A percentile compares a stretch with the other conserved stretches of the same genome.
These are phyloP conservation scores for Tragulus kanchil DNA, from an alignment of 2,113 vertebrate species.

Conservation along the genomic window DNA sequence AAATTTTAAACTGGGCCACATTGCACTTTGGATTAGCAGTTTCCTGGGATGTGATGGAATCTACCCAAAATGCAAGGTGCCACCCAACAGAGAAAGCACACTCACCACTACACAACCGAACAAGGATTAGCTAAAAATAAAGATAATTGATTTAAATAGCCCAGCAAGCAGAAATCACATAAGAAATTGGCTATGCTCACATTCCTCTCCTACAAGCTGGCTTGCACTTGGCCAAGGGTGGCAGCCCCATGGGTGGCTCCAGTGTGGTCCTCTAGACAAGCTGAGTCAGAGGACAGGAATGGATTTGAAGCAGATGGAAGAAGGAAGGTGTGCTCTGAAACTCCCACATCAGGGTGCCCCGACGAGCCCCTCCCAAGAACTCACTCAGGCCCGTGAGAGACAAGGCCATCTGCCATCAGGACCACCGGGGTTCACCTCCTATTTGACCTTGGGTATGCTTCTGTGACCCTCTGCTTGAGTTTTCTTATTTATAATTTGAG, in stretches of 20 bases:
- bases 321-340: neutral
- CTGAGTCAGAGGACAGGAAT: neutral
- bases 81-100: neutral
- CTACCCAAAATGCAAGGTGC: neutral
- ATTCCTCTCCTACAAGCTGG: neutral
- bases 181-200: neutral
- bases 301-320: neutral
- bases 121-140: neutral
- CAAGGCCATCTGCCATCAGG: neutral
- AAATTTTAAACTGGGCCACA: neutral
- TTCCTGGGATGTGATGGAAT: neutral
- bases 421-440: neutral
- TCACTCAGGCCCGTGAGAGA: neutral
- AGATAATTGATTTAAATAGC: neutral
- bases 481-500: neutral
- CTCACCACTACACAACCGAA: too few relatives aligned
- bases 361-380: neutral
- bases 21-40: neutral
- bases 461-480: neutral
- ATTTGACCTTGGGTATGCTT: neutral
- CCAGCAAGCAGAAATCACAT: rapidly evolving
- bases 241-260: too few relatives aligned
- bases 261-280: too few relatives aligned
- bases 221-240: too few relatives aligned
- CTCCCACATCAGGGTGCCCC: neutral